phyloP scores from a whole-genome alignment of 2,797 vertebrate species.

The Todus mexicanus region DNA sequence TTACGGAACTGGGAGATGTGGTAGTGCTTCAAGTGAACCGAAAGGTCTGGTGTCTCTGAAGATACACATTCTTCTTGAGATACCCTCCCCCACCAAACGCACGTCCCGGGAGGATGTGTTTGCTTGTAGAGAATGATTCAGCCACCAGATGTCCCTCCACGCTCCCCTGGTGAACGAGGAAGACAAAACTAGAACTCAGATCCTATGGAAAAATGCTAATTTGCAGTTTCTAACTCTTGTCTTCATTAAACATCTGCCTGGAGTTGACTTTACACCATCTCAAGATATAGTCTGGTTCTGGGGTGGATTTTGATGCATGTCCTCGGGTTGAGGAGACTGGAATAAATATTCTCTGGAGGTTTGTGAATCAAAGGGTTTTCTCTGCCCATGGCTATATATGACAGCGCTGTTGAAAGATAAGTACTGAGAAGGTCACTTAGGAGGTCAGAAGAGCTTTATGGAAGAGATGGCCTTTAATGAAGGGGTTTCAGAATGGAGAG shows the following conservation, averaged over 20 bases:
- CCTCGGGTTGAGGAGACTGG: background rate
- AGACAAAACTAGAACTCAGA: background rate
- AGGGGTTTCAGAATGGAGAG: background rate
- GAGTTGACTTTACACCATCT: background rate
- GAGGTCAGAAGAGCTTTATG: background rate
- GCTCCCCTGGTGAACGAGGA: background rate
- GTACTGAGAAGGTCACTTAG: background rate
- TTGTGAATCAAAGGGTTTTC: background rate
- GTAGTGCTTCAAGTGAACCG: background rate
- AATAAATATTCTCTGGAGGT: background rate
- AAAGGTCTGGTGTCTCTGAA: accelerated
- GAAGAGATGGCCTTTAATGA: background rate
- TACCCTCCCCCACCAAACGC: background rate
- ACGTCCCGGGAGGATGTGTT: accelerated
- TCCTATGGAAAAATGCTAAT: background rate
- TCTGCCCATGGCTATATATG: background rate
- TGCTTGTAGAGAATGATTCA: conserved; percentile 19
- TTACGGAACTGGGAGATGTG: background rate
- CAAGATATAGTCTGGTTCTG: background rate
- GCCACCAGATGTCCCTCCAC: conserved; percentile 48
- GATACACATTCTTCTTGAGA: accelerated
- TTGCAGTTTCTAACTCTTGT: background rate
- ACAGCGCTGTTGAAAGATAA: background rate
- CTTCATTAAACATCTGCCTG: background rate
- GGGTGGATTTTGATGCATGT: background rate